These are phyloP conservation scores for Digitonthophagus gazella DNA, from an alignment of 2,888 invertebrate species.

Conservation along the genomic window DNA sequence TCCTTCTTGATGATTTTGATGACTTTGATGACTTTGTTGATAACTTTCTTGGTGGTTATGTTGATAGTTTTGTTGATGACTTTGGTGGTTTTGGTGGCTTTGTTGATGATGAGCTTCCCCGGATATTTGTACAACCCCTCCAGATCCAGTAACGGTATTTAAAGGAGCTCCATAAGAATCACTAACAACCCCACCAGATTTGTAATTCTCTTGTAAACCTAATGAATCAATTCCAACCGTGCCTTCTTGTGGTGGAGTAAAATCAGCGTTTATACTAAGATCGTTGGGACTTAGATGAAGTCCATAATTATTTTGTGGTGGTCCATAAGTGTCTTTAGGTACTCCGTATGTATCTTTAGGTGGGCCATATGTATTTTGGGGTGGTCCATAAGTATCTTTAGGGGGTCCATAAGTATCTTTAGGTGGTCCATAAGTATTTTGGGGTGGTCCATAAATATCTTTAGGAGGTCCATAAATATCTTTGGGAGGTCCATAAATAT, in stretches of 20 bases:
- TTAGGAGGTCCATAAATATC: conserved; percentile 32
- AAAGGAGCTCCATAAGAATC: conserved; percentile 58
- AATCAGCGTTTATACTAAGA: conserved; percentile 46
- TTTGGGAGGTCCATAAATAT: conserved; percentile 39
- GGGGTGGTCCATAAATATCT: conserved; percentile 35
- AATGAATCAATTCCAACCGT: conserved; percentile 27
- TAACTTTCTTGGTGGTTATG: neutral
- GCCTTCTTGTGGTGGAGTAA: conserved; percentile 41
- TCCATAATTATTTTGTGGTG: conserved; percentile 43
- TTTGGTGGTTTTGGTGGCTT: conserved; percentile 49
- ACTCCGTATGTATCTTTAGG: conserved; percentile 36
- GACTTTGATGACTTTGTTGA: conserved; percentile 24
- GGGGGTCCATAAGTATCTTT: neutral
- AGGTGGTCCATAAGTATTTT: conserved; percentile 22
- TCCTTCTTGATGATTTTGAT: conserved; percentile 41
- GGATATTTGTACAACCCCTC: conserved; percentile 45
- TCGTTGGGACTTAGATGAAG: conserved; percentile 45
- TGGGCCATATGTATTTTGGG: too few species aligned
- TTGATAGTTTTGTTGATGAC: conserved; percentile 46
- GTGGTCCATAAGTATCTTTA: too few species aligned
- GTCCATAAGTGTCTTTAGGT: conserved; percentile 38
- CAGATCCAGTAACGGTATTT: conserved; percentile 50
- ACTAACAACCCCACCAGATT: conserved; percentile 40
- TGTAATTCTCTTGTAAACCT: conserved; percentile 22
- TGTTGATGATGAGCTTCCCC: conserved; percentile 41